Evolutionary conservation across 2,797 vertebrate genomes (phyloP).

Genomic region (Acrossocheilus fasciatus): DNA sequence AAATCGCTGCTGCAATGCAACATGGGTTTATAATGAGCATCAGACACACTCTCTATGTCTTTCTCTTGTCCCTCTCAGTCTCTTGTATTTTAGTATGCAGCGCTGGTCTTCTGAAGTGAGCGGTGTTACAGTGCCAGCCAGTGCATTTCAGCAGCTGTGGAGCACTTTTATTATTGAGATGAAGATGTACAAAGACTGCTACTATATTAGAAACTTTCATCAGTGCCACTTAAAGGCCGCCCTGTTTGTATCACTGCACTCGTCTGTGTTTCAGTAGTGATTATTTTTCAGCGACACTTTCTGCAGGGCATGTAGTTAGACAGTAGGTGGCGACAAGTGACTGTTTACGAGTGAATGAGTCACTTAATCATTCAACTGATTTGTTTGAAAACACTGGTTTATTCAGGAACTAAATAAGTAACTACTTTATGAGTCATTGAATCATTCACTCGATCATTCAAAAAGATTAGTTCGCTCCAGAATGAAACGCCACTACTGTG

Average conservation of each 20-base stretch:
- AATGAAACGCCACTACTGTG: not conserved
- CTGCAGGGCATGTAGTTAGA: too few relatives aligned
- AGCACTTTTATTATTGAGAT: conserved; percentile 44
- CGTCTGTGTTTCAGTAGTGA: not conserved
- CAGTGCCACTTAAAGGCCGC: not conserved
- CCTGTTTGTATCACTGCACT: not conserved
- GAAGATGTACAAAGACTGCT: conserved; percentile 38
- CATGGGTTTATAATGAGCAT: conserved; percentile 35
- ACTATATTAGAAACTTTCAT: conserved; percentile 23
- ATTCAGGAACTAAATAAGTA: not conserved
- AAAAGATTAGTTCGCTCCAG: not conserved
- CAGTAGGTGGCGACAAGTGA: not conserved
- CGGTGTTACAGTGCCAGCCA: conserved; percentile 34
- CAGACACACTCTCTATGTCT: conserved; percentile 2
- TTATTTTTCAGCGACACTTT: not conserved
- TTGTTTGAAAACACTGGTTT: not conserved
- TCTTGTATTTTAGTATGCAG: conserved; percentile 49
- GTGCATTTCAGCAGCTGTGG: conserved; percentile 42
- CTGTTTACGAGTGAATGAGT: not conserved
- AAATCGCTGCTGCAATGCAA: conserved; percentile 26
- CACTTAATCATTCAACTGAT: not conserved
- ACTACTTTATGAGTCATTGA: not conserved
- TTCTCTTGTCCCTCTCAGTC: not conserved
- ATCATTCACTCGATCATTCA: not conserved
- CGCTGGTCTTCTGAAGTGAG: conserved; percentile 26